Evolutionary conservation across 2,888 invertebrate genomes (phyloP), one percentile per base, ranked within the genome.

Genomic region (Itoplectis maculator): DNA sequence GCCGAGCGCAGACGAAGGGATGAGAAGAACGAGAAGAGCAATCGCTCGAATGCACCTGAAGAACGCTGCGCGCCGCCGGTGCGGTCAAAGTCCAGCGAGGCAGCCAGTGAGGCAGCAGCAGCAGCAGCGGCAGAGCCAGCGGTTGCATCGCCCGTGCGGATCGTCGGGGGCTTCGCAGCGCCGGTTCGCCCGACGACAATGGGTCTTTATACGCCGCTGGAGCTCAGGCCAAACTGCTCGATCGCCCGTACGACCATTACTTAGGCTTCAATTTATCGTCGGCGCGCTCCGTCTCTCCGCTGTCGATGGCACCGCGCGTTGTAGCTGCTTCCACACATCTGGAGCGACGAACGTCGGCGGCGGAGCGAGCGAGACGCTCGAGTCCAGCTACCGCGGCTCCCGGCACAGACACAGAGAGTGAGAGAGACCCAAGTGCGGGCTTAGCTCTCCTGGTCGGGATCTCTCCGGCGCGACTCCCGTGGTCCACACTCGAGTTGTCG

Each of bases 241-340:
- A 74, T 74, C 49, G 61, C 23, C 81, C 84, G 84, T 78, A 77
- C 86, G 84, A 82, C 83, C 86, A 84, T 88, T 86, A 86, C 88
- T 88, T 87, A 82, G 81, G 81, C 74, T 75, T 82, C 85, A 86
- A 88, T 88, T 88, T 88, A 86, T 88, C 84, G 86, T 45, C 78
- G n/a, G 15, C 75, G 35, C 61, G 76, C 63, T 56, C 29, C 73
- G 72, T 76, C 70, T 72, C 83, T 54, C 84, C 79, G 78, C 86
- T 84, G 82, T 69, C 74, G 75, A 83, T 86, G 83, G 83, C 84
- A 81, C 84, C 83, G 84, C 37, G 9, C 29, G 29, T 2, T 29
- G 29, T 29, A 83, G 69, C 82, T 82, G 83, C 83, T 85, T 86
- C 82, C 77, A 54, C 56, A 61, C 35, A 2, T 6, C 68, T 65